These are phyloP conservation scores for Schizopygopsis malacanthus DNA, from an alignment of 2,797 vertebrate genomes.

Conservation along the genomic window DNA sequence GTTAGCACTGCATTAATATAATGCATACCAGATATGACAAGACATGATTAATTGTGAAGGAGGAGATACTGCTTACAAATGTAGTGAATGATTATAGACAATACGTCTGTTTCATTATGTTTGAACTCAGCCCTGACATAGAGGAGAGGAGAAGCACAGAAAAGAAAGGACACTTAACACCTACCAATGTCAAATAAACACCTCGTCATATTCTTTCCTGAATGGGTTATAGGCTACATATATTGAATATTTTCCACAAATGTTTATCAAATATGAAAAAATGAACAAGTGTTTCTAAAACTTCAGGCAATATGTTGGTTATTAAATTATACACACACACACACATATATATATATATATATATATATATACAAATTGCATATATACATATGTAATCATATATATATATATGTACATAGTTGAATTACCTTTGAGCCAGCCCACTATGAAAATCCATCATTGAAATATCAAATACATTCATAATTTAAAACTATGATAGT, in stretches of 20 bases:
- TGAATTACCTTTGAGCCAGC: too few relatives aligned
- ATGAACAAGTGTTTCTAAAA: constrained; percentile 44
- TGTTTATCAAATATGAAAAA: constrained; percentile 53
- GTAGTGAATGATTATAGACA: constrained; percentile 41
- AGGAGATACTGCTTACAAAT: constrained; percentile 10
- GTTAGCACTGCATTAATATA: constrained; percentile 10
- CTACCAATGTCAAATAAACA: constrained; percentile 8
- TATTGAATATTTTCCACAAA: constrained; percentile 51
- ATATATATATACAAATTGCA: too few relatives aligned
- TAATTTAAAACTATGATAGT: too few relatives aligned
- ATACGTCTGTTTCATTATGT: constrained; percentile 28
- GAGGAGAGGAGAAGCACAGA: constrained; percentile 17
- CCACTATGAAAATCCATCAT: too few relatives aligned
- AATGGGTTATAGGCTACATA: not conserved
- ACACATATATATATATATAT: too few relatives aligned
- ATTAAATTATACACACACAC: too few relatives aligned
- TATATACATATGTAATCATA: too few relatives aligned
- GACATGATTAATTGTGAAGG: constrained; percentile 6
- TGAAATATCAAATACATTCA: too few relatives aligned
- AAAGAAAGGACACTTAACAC: not conserved
- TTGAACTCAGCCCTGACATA: constrained; percentile 37
- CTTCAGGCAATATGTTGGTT: not conserved
- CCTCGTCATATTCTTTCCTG: not conserved
- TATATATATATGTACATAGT: too few relatives aligned
- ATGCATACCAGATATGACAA: constrained; percentile 34